Evolutionary conservation across 1,140 invertebrate species (phyloP).

Genomic region (Bombus difficillimus): DNA sequence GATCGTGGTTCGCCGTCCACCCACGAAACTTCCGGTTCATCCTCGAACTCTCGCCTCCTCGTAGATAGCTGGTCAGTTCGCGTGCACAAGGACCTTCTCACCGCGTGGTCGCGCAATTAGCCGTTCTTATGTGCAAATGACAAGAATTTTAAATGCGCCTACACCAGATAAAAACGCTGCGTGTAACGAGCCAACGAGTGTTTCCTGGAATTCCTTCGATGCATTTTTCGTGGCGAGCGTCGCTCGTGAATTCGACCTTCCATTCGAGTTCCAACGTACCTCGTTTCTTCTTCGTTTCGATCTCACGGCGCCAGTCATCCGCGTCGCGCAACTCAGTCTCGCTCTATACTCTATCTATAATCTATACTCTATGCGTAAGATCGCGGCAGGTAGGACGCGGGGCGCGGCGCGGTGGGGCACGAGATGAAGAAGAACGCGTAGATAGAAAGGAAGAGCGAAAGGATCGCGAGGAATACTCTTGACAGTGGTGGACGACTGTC

Average conservation of each 20-base stretch:
- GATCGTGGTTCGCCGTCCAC: conserved; percentile 58
- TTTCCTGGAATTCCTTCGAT: conserved; percentile 33
- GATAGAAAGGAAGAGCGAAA: conserved; percentile 38
- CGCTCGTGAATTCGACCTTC: neutral
- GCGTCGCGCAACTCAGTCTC: too few species aligned
- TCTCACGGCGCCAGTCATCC: too few species aligned
- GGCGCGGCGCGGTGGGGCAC: neutral
- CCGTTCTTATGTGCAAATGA: conserved; percentile 65
- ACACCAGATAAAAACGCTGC: conserved; percentile 10
- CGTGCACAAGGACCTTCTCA: conserved; percentile 37
- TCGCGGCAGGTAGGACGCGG: too few species aligned
- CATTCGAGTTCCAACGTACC: neutral
- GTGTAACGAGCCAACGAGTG: conserved; percentile 9
- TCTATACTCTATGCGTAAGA: too few species aligned
- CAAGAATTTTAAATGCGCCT: conserved; percentile 60
- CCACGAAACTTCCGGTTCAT: conserved; percentile 65
- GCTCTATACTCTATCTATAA: neutral
- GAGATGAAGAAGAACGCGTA: neutral
- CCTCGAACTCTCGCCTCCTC: neutral
- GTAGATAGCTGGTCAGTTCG: conserved; percentile 19
- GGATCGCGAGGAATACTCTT: conserved; percentile 56
- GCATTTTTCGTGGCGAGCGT: neutral
- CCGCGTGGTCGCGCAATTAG: conserved; percentile 58
- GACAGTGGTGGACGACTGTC: conserved; percentile 74
- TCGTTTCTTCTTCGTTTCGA: too few species aligned